phyloP scores from a whole-genome alignment of 35 echinoderm and acorn worm genomes.

The Strongylocentrotus purpuratus region DNA sequence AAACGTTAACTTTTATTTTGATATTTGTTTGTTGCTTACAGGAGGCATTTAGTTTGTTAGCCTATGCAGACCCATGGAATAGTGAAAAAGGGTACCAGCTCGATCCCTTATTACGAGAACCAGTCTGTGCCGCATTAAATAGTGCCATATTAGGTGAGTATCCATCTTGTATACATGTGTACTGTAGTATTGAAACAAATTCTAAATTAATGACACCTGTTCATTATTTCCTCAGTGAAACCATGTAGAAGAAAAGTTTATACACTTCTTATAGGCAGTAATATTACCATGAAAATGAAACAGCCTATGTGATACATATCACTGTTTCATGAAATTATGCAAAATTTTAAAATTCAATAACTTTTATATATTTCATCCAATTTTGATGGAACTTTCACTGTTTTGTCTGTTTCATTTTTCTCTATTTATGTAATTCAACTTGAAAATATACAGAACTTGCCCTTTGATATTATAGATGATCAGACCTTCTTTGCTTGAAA shows the following conservation, averaged over 20 bases:
- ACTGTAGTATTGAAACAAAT: neutral
- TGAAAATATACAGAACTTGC: too few relatives aligned
- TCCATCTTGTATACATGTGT: neutral
- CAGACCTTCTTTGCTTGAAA: too few relatives aligned
- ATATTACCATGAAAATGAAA: too few relatives aligned
- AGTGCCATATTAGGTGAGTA: conserved; percentile 99
- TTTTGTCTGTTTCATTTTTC: too few relatives aligned
- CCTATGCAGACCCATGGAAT: conserved; percentile 97
- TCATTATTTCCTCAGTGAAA: neutral
- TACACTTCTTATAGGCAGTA: too few relatives aligned
- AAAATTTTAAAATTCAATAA: too few relatives aligned
- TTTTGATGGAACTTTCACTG: too few relatives aligned
- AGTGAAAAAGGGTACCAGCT: conserved; percentile 98
- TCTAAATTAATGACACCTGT: neutral
- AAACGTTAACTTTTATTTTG: neutral
- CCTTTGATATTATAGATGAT: too few relatives aligned
- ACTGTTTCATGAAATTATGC: too few relatives aligned
- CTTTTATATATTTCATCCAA: too few relatives aligned
- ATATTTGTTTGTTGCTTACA: conserved; percentile 38
- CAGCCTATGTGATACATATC: too few relatives aligned
- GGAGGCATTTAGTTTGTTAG: conserved; percentile 99
- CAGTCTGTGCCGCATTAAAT: conserved; percentile 97
- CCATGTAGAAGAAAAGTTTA: neutral
- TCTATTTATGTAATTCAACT: too few relatives aligned
- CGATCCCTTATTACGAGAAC: conserved; percentile 92